phyloP scores from a whole-genome alignment of 2,888 invertebrate genomes.

The Microctonus brassicae region DNA sequence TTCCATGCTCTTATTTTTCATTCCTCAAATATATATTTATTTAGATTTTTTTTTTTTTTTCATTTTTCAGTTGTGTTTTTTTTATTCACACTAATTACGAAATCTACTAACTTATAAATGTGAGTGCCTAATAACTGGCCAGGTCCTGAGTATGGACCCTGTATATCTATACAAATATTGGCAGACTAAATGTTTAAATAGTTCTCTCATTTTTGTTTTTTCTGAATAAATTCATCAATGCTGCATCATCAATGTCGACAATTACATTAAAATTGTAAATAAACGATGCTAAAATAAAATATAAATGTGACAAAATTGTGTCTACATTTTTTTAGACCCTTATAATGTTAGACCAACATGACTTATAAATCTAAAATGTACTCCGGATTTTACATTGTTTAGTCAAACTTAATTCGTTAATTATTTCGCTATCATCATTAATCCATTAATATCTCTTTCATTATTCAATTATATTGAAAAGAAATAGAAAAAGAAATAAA shows the following conservation, averaged over 20 bases:
- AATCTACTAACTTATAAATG: neutral
- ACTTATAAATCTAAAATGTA: slow-evolving; percentile 40
- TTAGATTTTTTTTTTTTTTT: slow-evolving; percentile 2
- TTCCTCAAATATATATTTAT: neutral
- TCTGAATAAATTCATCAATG: neutral
- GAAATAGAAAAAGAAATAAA: neutral
- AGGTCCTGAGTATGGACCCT: slow-evolving; percentile 46
- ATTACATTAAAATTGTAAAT: slow-evolving; percentile 1
- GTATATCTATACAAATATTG: slow-evolving; percentile 43
- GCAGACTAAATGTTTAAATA: slow-evolving; percentile 28
- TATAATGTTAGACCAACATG: slow-evolving; percentile 44
- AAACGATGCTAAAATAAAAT: neutral
- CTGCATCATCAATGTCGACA: neutral
- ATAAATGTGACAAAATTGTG: slow-evolving; percentile 1
- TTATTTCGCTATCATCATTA: neutral
- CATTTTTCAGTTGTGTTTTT: slow-evolving; percentile 23
- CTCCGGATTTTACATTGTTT: slow-evolving; percentile 8
- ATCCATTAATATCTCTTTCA: slow-evolving; percentile 9
- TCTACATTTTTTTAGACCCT: slow-evolving; percentile 34
- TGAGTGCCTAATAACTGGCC: slow-evolving; percentile 10
- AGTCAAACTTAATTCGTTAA: slow-evolving; percentile 14
- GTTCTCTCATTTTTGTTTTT: neutral
- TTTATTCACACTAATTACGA: slow-evolving; percentile 20
- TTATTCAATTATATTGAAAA: neutral
- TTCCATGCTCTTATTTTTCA: neutral